These are phyloP conservation scores for Ormyrus thymus DNA, from an alignment of 2,888 invertebrate species.

Conservation along the genomic window DNA sequence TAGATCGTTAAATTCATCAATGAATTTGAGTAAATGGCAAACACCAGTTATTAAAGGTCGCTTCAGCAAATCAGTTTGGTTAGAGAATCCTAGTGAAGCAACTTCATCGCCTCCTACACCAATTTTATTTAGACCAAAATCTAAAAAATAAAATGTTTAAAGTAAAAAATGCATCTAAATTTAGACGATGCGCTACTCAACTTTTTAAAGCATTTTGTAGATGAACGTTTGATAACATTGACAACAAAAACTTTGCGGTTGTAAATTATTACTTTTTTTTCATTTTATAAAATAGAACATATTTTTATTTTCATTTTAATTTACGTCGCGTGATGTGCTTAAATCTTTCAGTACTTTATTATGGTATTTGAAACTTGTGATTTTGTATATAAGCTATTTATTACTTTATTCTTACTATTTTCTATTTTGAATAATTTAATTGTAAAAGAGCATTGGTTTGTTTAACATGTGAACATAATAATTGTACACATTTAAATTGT, in stretches of 20 bases:
- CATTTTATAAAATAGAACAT: neutral
- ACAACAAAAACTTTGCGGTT: no score
- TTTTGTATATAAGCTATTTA: neutral
- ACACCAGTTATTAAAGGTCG: conserved; percentile 72
- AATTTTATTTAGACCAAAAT: conserved; percentile 64
- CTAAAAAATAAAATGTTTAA: conserved; percentile 63
- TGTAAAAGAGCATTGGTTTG: neutral
- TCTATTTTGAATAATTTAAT: conserved; percentile 23
- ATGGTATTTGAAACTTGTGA: conserved; percentile 10
- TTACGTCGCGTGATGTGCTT: neutral
- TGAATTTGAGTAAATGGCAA: conserved; percentile 70
- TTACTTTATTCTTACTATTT: conserved; percentile 4
- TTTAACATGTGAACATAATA: no score
- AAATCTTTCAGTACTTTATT: neutral
- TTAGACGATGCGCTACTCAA: neutral
- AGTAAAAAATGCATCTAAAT: neutral
- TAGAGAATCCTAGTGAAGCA: conserved; percentile 69
- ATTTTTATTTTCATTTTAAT: conserved; percentile 21
- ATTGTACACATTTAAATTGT: no score
- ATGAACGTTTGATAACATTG: no score
- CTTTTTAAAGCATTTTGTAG: conserved; percentile 7
- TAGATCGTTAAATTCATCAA: conserved; percentile 32
- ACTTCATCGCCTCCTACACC: conserved; percentile 66
- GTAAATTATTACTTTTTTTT: conserved; percentile 14
- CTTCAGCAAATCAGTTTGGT: conserved; percentile 71